A percentile compares a stretch with the other conserved stretches of the same genome.
These are phyloP conservation scores for Diceros bicornis DNA, from an alignment of 2,797 vertebrate species.

Conservation along the genomic window DNA sequence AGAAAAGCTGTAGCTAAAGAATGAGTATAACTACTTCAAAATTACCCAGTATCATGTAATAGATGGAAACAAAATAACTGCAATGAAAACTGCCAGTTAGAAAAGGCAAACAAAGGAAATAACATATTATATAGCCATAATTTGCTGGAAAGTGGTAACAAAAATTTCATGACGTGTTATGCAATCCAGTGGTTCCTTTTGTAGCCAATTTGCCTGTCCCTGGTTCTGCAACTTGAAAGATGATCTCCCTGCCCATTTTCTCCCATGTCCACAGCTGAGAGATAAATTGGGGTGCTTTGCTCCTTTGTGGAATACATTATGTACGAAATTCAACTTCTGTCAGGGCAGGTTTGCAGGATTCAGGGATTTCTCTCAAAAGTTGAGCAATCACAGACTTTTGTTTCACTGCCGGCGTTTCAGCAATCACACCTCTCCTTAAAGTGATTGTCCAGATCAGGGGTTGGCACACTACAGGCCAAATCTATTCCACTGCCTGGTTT, in stretches of 20 bases:
- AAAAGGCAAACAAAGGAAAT: not conserved
- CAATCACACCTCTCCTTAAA: fast-evolving
- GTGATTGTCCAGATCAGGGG: fast-evolving
- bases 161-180: not conserved
- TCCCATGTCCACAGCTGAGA: fast-evolving
- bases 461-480: not conserved
- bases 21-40: not conserved
- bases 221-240: not conserved
- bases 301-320: not conserved
- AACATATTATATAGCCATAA: not conserved
- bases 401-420: not conserved
- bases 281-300: not conserved
- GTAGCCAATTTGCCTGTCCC: too few species aligned
- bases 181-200: not conserved
- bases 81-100: not conserved
- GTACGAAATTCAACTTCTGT: not conserved
- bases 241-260: not conserved
- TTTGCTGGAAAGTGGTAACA: not conserved
- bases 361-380: not conserved
- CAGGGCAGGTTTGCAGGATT: fast-evolving
- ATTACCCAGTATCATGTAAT: not conserved
- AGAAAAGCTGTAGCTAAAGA: conserved; percentile 5
- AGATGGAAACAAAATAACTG: not conserved
- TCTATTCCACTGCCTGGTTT: not conserved
- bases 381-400: not conserved